Base-by-base conservation (phyloP, 2,113 vertebrate species). In the Etheostoma spectabile region DNA sequence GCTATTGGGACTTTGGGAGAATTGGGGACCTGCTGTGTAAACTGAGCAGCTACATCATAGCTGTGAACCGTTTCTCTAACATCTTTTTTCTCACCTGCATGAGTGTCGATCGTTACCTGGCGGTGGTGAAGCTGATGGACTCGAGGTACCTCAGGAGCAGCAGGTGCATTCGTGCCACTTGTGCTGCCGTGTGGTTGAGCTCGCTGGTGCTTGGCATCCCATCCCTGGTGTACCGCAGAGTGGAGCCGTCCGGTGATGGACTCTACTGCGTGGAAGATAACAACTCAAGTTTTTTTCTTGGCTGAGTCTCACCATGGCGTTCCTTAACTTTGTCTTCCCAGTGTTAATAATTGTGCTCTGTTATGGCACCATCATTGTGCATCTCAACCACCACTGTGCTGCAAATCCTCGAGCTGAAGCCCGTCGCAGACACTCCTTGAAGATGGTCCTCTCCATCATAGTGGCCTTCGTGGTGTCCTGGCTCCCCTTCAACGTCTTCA, bases 51-150 rank as follows among this genome's bases (percentile, higher is more conserved):
- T 97, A 95, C 75, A 57, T 92, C 22, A 94, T 98, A 6, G 90
- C 96, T 0, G 93, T 95, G 73, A 97, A 97, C 83, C 96, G 96
- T 84, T 96, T 95, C 91, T 96, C 97, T 77, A 97, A 96, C 90
- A 95, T 97, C 74, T 94, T 96, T 76, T 96, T 97, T 60, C 96
- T 97, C 81, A 96, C 95, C 0, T 96, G 91, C 79, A 91, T 92
- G 91, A 90, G 91, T 19, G 27, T 91, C 15, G 90, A 93, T 18
- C 90, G 91, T 93, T 97, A 97, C 91, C 90, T 97, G 80, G 96
- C 96, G 0, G 94, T 97, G 62, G 96, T 93, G 74, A 95, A 91
- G 8, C 92, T 91, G 69, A 91, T 95, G 88, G 93, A 95, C 57
- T 95, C 95, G 0, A 94, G 92, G 53, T 76, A 83, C 51, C 78